Base-by-base conservation (phyloP, 1,140 invertebrate species). In the Artemia franciscana region DNA sequence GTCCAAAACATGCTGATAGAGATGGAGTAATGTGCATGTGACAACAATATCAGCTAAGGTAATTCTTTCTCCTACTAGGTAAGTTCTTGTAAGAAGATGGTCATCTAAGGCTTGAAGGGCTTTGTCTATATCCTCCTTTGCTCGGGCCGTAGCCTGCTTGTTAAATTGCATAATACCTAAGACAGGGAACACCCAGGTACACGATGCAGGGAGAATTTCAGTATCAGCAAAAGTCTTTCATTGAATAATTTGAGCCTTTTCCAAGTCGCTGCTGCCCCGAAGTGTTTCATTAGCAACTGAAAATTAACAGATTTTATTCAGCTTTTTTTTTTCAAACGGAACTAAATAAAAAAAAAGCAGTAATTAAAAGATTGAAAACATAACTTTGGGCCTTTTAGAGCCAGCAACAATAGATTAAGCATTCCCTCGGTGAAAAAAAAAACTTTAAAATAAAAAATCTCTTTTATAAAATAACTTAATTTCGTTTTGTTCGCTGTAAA, bases 21-120 rank as follows among this genome's bases (percentile, higher is more conserved):
- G 75, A 67, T 88, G 82, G 7, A 96, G 72, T 23, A 98, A 76
- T 62, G 88, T 89, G 76, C 84, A 84, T 68, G 86, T 85, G 25
- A 98, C 84, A 63, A 83, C 77, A 71, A 99, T 91, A 76, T 99
- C 96, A 66, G 96, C 96, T 64, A 97, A 78, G 26, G 91, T 86
- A 61, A 99, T 80, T 59, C 87, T 78, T 76, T 99, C 94, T 25
- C 91, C 90, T 64, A 95, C 94, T 26, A 99, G 78, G 76, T 84
- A 99, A 24, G 95, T 99, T 67, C 82, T 78, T 23, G 83, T 82
- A 7, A 88, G 73, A 62, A 99, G 78, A 73, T 91, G 82, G 28
- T 78, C 78, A 72, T 99, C 89, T 24, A 99, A 76, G 64, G 82
- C 73, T 7, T 74, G 73, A 66, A 98, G 73, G 26, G 82, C 80